Evolutionary conservation across 2,888 invertebrate species (phyloP).

Genomic region (Incurvaria masculella): DNA sequence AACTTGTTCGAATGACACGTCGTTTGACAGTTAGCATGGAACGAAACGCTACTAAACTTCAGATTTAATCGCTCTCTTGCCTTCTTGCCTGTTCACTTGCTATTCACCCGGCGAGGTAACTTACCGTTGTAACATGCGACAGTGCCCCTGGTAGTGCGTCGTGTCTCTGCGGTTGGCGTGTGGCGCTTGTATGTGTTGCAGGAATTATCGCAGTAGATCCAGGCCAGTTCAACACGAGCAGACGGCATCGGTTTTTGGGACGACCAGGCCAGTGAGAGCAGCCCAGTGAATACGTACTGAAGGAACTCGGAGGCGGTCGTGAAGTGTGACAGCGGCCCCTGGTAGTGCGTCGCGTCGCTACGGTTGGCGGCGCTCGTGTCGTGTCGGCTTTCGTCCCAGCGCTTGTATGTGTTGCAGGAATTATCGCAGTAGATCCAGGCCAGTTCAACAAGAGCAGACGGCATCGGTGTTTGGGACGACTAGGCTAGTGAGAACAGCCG

Average conservation of each 20-base stretch:
- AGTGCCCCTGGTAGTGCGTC: too few species aligned
- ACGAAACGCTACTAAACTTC: too few species aligned
- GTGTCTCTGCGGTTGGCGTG: too few species aligned
- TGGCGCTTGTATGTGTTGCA: conserved; percentile 67
- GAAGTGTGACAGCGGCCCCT: conserved; percentile 53
- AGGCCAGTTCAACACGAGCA: conserved; percentile 55
- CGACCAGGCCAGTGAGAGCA: too few species aligned
- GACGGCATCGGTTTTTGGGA: conserved; percentile 65
- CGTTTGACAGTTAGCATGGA: too few species aligned
- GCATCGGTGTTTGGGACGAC: conserved; percentile 69
- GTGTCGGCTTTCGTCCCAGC: conserved; percentile 53
- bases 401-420: conserved; percentile 73
- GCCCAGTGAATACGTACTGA: too few species aligned
- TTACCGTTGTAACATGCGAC: too few species aligned
- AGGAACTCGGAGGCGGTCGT: conserved; percentile 78
- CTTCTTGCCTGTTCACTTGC: too few species aligned
- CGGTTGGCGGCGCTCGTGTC: conserved; percentile 38
- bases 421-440: conserved; percentile 83
- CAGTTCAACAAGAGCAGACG: conserved; percentile 64
- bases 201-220: conserved; percentile 65
- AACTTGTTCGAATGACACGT: too few species aligned
- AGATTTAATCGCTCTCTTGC: too few species aligned
- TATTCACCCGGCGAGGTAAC: too few species aligned
- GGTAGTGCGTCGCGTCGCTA: conserved; percentile 23
- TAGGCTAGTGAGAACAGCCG: too few species aligned